phyloP scores from a whole-genome alignment of 2,113 vertebrate species.

The Rynchops niger region DNA sequence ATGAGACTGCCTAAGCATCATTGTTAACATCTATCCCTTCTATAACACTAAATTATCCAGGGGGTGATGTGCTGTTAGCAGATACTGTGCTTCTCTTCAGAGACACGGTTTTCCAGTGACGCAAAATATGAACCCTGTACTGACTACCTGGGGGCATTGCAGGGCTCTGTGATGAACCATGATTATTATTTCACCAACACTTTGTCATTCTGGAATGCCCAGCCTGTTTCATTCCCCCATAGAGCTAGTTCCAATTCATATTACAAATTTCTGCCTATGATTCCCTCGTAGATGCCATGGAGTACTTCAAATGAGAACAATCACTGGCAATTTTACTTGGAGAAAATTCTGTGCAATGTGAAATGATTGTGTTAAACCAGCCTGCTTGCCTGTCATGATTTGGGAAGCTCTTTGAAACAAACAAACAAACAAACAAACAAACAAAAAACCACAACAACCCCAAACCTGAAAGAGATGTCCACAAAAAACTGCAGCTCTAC shows the following conservation, averaged over 20 bases:
- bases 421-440: not conserved
- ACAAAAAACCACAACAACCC: too few species aligned
- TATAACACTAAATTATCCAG: not conserved
- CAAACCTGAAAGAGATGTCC: not conserved
- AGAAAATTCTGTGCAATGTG: not conserved
- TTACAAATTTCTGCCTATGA: not conserved
- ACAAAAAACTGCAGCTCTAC: not conserved
- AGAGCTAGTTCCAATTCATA: not conserved
- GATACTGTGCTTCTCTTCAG: not conserved
- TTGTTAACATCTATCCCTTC: not conserved
- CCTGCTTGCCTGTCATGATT: not conserved
- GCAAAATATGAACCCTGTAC: not conserved
- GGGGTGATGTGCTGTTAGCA: not conserved
- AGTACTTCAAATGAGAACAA: not conserved
- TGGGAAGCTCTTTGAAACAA: not conserved
- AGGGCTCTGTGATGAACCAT: not conserved
- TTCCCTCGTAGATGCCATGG: not conserved
- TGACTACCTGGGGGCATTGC: not conserved
- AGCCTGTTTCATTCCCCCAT: not conserved
- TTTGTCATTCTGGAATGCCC: not conserved
- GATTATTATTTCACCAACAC: not conserved
- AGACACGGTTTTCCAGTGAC: not conserved
- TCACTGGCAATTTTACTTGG: not conserved
- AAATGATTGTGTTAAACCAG: slow-evolving; percentile 16
- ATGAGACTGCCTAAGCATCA: not conserved